Percentiles rank a stretch among this genome's conserved stretches.
Evolutionary conservation across 1,140 invertebrate species (phyloP).

Genomic region (Trichonephila clavipes): DNA sequence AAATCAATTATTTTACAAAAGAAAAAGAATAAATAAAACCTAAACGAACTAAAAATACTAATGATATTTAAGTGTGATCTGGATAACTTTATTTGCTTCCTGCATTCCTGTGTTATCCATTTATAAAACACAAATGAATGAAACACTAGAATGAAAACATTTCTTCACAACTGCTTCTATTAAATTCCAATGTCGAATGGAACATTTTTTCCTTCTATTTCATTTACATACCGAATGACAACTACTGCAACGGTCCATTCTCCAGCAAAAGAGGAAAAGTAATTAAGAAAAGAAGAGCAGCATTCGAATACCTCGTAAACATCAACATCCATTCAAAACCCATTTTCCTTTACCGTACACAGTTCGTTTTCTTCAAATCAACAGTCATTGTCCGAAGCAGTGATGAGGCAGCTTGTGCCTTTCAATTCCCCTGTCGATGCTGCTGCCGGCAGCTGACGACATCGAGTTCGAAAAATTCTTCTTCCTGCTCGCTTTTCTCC

Average conservation of each 20-base stretch:
- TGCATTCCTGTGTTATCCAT: not conserved
- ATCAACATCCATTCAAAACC: slow-evolving; percentile 48
- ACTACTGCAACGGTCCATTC: not conserved
- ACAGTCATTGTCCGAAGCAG: slow-evolving; percentile 54
- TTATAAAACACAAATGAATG: not conserved
- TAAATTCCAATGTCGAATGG: not conserved
- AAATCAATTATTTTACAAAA: not conserved
- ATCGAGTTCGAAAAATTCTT: slow-evolving; percentile 42
- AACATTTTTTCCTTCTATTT: not conserved
- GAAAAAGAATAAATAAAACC: not conserved
- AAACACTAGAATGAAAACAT: not conserved
- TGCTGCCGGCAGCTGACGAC: slow-evolving; percentile 61
- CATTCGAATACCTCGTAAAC: slow-evolving; percentile 29
- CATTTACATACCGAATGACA: slow-evolving; percentile 7
- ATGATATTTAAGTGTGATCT: not conserved
- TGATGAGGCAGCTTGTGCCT: slow-evolving; percentile 62
- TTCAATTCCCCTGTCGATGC: slow-evolving; percentile 59
- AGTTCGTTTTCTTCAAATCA: slow-evolving; percentile 63
- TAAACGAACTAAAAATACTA: no score
- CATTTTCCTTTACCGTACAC: slow-evolving; percentile 45
- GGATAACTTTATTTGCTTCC: not conserved
- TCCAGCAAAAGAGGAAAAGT: not conserved
- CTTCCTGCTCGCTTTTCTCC: not conserved
- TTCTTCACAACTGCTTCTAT: not conserved
- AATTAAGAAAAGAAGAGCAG: slow-evolving; percentile 11